Percentiles rank a stretch among this genome's conserved stretches.
Evolutionary conservation across 2,888 invertebrate species (phyloP).

Genomic region (Argyra leucocephala): DNA sequence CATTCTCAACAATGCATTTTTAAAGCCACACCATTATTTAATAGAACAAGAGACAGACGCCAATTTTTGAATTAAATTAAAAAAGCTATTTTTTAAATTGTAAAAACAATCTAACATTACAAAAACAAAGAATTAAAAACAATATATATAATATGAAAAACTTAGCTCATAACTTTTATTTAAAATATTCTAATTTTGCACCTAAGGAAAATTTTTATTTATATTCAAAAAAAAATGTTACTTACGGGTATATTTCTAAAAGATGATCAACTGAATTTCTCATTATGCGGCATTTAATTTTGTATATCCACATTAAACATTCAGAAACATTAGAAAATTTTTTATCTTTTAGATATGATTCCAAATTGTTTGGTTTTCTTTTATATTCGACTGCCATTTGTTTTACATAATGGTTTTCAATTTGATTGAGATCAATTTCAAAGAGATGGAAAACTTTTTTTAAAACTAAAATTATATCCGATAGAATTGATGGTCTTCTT

Average conservation of each 20-base stretch:
- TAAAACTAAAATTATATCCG: slow-evolving; percentile 47
- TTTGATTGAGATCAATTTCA: slow-evolving; percentile 35
- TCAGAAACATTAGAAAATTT: slow-evolving; percentile 63
- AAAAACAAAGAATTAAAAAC: too few relatives aligned
- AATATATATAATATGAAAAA: too few relatives aligned
- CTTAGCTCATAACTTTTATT: too few relatives aligned
- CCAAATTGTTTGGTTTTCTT: slow-evolving; percentile 22
- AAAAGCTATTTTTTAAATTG: too few relatives aligned
- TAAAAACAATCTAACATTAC: too few relatives aligned
- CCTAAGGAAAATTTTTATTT: too few relatives aligned
- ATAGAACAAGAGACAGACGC: too few relatives aligned
- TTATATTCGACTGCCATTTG: slow-evolving; percentile 29
- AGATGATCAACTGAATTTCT: slow-evolving; percentile 47
- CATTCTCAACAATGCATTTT: too few relatives aligned
- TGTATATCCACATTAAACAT: slow-evolving; percentile 62
- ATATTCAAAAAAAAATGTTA: slow-evolving; percentile 21
- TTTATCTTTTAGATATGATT: slow-evolving; percentile 28
- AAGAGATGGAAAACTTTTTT: slow-evolving; percentile 44
- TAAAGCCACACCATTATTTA: too few relatives aligned
- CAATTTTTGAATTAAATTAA: too few relatives aligned
- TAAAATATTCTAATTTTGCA: too few relatives aligned
- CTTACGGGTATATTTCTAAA: slow-evolving; percentile 52
- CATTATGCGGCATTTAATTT: slow-evolving; percentile 49
- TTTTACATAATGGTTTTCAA: slow-evolving; percentile 30
- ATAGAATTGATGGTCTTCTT: slow-evolving; percentile 47